Conservation (phyloP, 2,888 invertebrate species). For the Nomada ferruginata region DNA sequence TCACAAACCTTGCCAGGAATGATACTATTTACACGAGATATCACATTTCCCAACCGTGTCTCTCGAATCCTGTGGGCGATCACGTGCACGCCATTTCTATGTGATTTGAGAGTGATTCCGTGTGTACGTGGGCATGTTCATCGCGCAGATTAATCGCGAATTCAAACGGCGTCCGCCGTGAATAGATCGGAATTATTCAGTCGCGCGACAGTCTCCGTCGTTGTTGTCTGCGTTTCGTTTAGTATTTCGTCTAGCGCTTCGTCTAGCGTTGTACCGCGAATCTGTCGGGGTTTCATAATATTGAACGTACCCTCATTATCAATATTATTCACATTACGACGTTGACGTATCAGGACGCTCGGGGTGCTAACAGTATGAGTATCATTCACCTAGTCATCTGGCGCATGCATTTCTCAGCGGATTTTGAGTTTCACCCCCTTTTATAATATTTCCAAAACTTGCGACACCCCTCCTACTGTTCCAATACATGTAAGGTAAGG, state of each 20-base stretch:
- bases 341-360: not conserved
- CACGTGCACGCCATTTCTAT: slow-evolving; percentile 1
- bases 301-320: not conserved
- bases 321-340: slow-evolving; percentile 9
- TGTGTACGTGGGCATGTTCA: slow-evolving; percentile 4
- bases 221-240: slow-evolving; percentile 15
- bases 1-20: not conserved
- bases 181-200: slow-evolving; percentile 27
- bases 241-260: not conserved
- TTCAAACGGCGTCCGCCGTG: slow-evolving; percentile 13
- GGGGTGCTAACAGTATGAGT: slow-evolving; percentile 26
- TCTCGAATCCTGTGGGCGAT: not conserved
- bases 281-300: not conserved
- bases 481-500: too few relatives aligned
- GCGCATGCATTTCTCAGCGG: too few relatives aligned
- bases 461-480: too few relatives aligned
- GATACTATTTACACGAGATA: slow-evolving; percentile 11
- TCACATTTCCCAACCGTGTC: slow-evolving; percentile 8
- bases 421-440: too few relatives aligned
- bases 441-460: too few relatives aligned
- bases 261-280: slow-evolving; percentile 12
- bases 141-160: slow-evolving; percentile 22
- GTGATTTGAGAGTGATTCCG: slow-evolving; percentile 12
- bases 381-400: not conserved
- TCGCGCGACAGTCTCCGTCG: slow-evolving; percentile 22